Conservation (phyloP, 2,888 invertebrate species). For the Brachyopa scutellaris region DNA sequence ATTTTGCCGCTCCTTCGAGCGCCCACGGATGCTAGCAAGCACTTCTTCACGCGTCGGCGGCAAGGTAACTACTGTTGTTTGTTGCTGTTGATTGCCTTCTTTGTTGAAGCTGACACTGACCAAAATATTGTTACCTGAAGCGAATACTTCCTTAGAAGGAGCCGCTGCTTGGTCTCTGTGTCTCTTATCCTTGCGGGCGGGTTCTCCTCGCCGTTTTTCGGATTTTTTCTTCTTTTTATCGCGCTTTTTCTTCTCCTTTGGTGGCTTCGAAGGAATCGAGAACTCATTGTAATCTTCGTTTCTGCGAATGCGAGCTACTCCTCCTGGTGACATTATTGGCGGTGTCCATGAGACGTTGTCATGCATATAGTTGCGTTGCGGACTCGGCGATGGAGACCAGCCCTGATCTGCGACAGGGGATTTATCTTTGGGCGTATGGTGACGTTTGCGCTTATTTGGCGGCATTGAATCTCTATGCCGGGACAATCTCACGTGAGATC, state of each 20-base stretch:
- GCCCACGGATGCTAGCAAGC: slow-evolving; percentile 75
- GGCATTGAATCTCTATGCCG: slow-evolving; percentile 77
- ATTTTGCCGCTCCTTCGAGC: slow-evolving; percentile 76
- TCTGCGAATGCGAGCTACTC: slow-evolving; percentile 81
- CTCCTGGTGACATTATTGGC: slow-evolving; percentile 81
- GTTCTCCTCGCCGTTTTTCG: slow-evolving; percentile 79
- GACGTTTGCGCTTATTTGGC: slow-evolving; percentile 77
- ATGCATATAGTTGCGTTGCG: slow-evolving; percentile 79
- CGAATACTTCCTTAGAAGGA: slow-evolving; percentile 94
- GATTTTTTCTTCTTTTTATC: slow-evolving; percentile 78
- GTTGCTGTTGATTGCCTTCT: slow-evolving; percentile 81
- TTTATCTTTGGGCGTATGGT: slow-evolving; percentile 74
- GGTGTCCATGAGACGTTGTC: slow-evolving; percentile 85
- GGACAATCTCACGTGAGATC: slow-evolving; percentile 73
- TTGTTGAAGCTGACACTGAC: slow-evolving; percentile 96
- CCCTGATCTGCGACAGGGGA: slow-evolving; percentile 77
- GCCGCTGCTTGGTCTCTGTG: slow-evolving; percentile 81
- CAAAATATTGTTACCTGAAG: slow-evolving; percentile 95
- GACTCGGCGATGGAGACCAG: slow-evolving; percentile 85
- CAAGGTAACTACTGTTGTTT: slow-evolving; percentile 80
- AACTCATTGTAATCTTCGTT: slow-evolving; percentile 83
- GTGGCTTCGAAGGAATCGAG: slow-evolving; percentile 55
- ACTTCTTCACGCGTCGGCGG: slow-evolving; percentile 80
- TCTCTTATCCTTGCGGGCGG: slow-evolving; percentile 79
- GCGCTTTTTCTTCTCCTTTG: slow-evolving; percentile 79